A percentile compares a stretch with the other conserved stretches of the same genome.
Evolutionary conservation across 2,888 invertebrate genomes (phyloP).

Genomic region (Epirrhoe tristata): DNA sequence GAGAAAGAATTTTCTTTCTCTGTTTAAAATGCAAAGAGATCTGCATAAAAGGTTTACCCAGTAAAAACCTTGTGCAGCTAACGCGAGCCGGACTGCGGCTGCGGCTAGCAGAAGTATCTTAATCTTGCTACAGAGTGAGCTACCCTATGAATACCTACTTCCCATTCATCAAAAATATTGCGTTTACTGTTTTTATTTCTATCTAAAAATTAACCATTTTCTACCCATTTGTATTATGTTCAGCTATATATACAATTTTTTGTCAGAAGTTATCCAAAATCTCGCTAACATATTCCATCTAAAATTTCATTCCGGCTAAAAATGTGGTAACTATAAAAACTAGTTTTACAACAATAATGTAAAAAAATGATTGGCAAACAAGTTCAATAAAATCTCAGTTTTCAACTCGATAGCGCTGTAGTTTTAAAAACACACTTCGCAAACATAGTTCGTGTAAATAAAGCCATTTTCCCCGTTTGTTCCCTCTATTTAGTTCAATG

Average conservation of each 20-base stretch:
- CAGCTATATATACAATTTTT: background rate
- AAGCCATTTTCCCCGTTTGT: background rate
- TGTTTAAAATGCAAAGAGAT: slow-evolving; percentile 50
- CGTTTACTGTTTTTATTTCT: background rate
- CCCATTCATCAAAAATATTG: no score
- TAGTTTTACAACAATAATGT: no score
- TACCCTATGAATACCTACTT: no score
- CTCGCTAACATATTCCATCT: no score
- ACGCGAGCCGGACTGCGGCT: slow-evolving; percentile 5
- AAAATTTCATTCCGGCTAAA: no score
- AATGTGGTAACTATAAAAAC: no score
- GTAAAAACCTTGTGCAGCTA: slow-evolving; percentile 46
- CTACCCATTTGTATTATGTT: background rate
- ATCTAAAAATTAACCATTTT: background rate
- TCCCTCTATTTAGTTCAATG: background rate
- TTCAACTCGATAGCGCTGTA: background rate
- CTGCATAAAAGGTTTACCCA: slow-evolving; percentile 62
- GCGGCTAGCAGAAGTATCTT: background rate
- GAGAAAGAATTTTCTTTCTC: slow-evolving; percentile 40
- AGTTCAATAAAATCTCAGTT: background rate
- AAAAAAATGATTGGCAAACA: background rate
- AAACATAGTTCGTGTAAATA: background rate
- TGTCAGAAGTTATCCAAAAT: background rate
- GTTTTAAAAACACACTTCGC: background rate
- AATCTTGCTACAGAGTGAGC: background rate